phyloP scores from a whole-genome alignment of 1,140 invertebrate genomes.

The Sipha flava region DNA sequence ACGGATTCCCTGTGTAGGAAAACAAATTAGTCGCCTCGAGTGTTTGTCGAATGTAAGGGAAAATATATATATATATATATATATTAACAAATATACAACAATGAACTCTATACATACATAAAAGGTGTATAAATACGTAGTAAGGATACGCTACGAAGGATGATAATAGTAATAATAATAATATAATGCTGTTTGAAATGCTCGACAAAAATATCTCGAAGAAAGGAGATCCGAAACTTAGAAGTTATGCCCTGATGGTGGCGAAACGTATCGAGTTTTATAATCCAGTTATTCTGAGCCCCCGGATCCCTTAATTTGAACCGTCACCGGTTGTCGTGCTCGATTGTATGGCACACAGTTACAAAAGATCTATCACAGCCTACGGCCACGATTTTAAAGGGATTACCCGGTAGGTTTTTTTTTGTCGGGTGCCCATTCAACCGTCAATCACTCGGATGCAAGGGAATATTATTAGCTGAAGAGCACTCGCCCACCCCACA shows the following conservation, averaged over 20 bases:
- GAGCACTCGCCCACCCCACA: not conserved
- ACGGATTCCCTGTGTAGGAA: not conserved
- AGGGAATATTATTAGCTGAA: slow-evolving; percentile 14
- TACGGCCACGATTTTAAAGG: slow-evolving; percentile 27
- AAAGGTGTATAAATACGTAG: not conserved
- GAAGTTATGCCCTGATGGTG: not conserved
- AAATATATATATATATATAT: not conserved
- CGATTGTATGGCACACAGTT: not conserved
- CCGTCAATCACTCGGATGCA: slow-evolving; percentile 3
- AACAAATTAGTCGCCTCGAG: slow-evolving; percentile 31
- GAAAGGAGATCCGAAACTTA: slow-evolving; percentile 20
- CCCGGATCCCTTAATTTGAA: slow-evolving; percentile 3
- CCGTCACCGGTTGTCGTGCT: not conserved
- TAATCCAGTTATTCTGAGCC: slow-evolving; percentile 27
- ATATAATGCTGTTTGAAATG: not conserved
- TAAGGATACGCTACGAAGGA: no score
- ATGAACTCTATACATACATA: not conserved
- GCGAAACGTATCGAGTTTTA: slow-evolving; percentile 14
- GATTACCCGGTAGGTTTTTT: slow-evolving; percentile 18
- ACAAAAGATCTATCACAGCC: not conserved
- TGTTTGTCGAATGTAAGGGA: not conserved
- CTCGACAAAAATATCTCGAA: slow-evolving; percentile 15
- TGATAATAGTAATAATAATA: not conserved
- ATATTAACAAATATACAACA: no score
- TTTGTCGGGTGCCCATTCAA: not conserved